Evolutionary conservation across 1,140 invertebrate genomes (phyloP).

Genomic region (Sarcophaga peregrina): DNA sequence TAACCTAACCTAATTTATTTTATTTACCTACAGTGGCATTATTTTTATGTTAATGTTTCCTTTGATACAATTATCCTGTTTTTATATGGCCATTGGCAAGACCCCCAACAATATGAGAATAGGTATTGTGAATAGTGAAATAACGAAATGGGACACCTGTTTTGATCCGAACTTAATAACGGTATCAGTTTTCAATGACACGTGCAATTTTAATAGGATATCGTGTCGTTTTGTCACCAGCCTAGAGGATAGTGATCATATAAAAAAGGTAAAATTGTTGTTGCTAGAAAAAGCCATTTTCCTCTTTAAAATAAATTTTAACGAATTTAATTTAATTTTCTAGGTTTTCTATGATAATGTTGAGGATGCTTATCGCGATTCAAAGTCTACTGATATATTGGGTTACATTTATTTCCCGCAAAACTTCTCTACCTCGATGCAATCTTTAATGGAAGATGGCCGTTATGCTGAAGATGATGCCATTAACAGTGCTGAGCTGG

Average conservation of each 20-base stretch:
- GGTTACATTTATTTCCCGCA: conserved; percentile 78
- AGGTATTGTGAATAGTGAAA: conserved; percentile 82
- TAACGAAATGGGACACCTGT: conserved; percentile 60
- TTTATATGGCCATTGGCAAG: conserved; percentile 83
- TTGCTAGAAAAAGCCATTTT: not conserved
- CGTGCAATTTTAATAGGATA: conserved; percentile 70
- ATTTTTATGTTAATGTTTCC: conserved; percentile 86
- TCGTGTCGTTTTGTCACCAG: conserved; percentile 71
- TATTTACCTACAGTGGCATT: conserved; percentile 75
- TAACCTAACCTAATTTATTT: conserved; percentile 43
- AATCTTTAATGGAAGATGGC: conserved; percentile 71
- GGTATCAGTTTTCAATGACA: conserved; percentile 54
- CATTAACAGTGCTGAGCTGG: conserved; percentile 72
- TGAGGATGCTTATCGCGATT: conserved; percentile 71
- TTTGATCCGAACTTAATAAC: conserved; percentile 57
- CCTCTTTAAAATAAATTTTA: not conserved
- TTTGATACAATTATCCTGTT: conserved; percentile 80
- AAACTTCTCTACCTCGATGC: conserved; percentile 80
- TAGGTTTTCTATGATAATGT: conserved; percentile 44
- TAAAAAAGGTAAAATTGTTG: conserved; percentile 1
- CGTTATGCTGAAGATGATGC: conserved; percentile 67
- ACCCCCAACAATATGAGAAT: conserved; percentile 79
- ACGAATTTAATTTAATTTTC: not conserved
- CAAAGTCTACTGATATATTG: conserved; percentile 73
- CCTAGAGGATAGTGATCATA: conserved; percentile 64